These are phyloP conservation scores for Chaitophorus viminalis DNA, from an alignment of 2,888 invertebrate genomes.

Conservation along the genomic window DNA sequence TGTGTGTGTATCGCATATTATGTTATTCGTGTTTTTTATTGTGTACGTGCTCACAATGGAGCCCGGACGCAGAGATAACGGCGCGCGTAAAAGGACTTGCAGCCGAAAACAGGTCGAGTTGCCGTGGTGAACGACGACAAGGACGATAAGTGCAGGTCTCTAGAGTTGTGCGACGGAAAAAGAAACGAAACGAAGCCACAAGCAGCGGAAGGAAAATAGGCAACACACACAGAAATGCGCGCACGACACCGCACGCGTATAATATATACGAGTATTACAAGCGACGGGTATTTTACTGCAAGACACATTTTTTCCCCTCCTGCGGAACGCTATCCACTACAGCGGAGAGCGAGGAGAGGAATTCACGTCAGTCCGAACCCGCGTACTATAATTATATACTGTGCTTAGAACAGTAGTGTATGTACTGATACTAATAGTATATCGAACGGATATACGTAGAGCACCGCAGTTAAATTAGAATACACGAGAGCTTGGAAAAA, in stretches of 20 bases:
- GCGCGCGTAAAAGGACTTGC: conserved; percentile 15
- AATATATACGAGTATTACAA: no score
- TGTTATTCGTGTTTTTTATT: no score
- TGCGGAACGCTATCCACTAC: not conserved
- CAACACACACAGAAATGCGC: not conserved
- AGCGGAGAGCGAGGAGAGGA: not conserved
- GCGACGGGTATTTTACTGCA: no score
- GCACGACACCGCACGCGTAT: not conserved
- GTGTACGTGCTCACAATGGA: not conserved
- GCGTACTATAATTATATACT: no score
- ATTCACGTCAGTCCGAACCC: not conserved
- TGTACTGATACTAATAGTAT: no score
- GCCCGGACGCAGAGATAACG: not conserved
- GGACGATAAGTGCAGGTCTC: no score
- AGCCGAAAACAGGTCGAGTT: conserved; percentile 1
- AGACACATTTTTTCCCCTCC: no score
- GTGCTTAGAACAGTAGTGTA: no score
- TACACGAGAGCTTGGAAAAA: no score
- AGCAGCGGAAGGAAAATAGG: not conserved
- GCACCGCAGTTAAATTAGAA: no score
- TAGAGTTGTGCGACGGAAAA: not conserved
- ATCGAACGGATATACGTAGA: no score
- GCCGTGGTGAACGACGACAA: not conserved
- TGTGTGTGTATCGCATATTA: not conserved
- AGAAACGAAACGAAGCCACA: not conserved